These are phyloP conservation scores for Drosophila arawakana DNA, from an alignment of 1,140 invertebrate genomes.

Conservation along the genomic window DNA sequence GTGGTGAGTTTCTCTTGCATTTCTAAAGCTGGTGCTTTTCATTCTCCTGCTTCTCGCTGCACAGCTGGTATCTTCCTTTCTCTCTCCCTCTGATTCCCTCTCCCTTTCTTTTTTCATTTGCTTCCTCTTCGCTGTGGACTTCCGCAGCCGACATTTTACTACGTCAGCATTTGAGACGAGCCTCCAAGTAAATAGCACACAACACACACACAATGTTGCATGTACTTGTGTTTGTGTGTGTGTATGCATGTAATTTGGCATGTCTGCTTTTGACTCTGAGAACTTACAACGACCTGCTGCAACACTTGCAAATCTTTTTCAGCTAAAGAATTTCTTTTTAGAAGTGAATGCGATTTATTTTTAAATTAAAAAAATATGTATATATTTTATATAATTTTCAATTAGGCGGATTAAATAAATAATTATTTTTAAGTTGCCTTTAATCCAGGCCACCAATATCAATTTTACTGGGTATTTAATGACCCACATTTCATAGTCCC, in stretches of 20 bases:
- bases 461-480: not conserved
- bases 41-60: conserved; percentile 75
- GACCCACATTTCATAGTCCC: not conserved
- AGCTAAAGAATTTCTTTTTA: too few species aligned
- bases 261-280: conserved; percentile 44
- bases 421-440: too few species aligned
- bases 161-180: conserved; percentile 77
- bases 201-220: conserved; percentile 16
- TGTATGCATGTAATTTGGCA: conserved; percentile 8
- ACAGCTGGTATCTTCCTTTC: conserved; percentile 63
- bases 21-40: conserved; percentile 37
- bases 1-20: conserved; percentile 61
- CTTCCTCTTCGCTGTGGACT: conserved; percentile 19
- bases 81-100: conserved; percentile 4
- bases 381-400: too few species aligned
- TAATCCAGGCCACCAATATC: not conserved
- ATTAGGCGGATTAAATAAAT: too few species aligned
- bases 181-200: conserved; percentile 76
- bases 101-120: not conserved
- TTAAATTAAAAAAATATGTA: too few species aligned
- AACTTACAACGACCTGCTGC: conserved; percentile 67
- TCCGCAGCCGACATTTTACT: conserved; percentile 67
- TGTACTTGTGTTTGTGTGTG: conserved; percentile 1
- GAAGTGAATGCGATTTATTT: too few species aligned
- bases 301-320: conserved; percentile 17